phyloP scores from a whole-genome alignment of 2,797 vertebrate species.

The Ambastaia sidthimunki region DNA sequence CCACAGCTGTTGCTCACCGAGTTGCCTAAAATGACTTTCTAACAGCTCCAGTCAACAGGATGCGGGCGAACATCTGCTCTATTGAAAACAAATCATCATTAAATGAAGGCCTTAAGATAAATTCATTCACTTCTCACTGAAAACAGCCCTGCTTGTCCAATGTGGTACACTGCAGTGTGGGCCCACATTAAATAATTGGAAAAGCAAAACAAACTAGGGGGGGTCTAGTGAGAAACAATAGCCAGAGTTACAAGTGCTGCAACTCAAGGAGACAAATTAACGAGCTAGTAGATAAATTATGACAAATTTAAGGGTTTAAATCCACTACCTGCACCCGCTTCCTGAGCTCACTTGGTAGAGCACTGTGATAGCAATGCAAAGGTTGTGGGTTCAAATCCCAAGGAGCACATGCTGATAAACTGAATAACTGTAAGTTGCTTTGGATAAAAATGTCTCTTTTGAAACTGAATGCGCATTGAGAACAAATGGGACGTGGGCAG shows the following conservation, averaged over 20 bases:
- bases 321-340: too few species aligned
- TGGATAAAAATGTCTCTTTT: too few species aligned
- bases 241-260: neutral
- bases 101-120: constrained; percentile 45
- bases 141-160: constrained; percentile 52
- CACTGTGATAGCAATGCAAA: too few species aligned
- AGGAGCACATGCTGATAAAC: too few species aligned
- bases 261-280: neutral
- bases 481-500: too few species aligned
- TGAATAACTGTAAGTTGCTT: too few species aligned
- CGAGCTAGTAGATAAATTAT: neutral
- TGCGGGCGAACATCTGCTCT: constrained; percentile 42
- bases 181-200: constrained; percentile 40
- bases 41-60: constrained; percentile 23
- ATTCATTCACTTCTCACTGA: constrained; percentile 41
- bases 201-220: constrained; percentile 38
- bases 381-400: too few species aligned
- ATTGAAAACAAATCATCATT: constrained; percentile 51
- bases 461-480: too few species aligned
- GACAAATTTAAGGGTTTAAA: too few species aligned
- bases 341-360: too few species aligned
- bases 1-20: constrained; percentile 26
- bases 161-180: constrained; percentile 35
- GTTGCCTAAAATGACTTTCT: constrained; percentile 39
- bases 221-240: neutral